A percentile compares a stretch with the other conserved stretches of the same genome.
These are phyloP conservation scores for Balearica regulorum DNA, from an alignment of 2,797 vertebrate genomes.

Conservation along the genomic window DNA sequence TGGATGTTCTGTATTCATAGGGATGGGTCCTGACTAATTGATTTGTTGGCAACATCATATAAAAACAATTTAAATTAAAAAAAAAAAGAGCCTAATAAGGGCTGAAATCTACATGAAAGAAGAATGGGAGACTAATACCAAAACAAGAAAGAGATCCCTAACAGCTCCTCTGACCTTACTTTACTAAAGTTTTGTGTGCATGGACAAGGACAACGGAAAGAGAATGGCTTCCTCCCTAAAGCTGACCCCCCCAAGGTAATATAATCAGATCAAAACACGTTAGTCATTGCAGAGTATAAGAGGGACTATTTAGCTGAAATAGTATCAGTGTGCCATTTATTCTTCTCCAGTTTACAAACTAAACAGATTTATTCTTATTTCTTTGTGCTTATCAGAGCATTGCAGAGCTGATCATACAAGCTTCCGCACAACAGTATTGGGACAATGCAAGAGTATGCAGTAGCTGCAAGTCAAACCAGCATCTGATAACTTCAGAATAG, in stretches of 20 bases:
- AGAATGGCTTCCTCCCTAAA: neutral
- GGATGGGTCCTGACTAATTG: neutral
- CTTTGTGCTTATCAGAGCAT: neutral
- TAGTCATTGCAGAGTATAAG: neutral
- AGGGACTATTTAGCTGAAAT: neutral
- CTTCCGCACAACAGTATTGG: fast-evolving
- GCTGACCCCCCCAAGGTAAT: neutral
- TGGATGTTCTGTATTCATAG: neutral
- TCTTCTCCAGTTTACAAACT: neutral
- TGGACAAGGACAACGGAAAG: neutral
- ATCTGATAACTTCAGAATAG: neutral
- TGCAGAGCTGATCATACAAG: neutral
- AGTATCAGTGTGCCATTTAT: neutral
- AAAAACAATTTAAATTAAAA: neutral
- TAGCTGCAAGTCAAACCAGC: neutral
- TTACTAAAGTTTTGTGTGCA: neutral
- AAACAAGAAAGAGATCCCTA: neutral
- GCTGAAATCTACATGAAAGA: neutral
- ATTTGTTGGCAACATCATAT: neutral
- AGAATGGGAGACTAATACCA: neutral
- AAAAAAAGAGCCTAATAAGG: neutral
- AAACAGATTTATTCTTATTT: neutral
- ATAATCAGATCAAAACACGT: neutral
- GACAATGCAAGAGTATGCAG: neutral
- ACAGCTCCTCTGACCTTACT: neutral